Evolutionary conservation across 2,888 invertebrate genomes (phyloP).

Genomic region (Epistrophe eligans): DNA sequence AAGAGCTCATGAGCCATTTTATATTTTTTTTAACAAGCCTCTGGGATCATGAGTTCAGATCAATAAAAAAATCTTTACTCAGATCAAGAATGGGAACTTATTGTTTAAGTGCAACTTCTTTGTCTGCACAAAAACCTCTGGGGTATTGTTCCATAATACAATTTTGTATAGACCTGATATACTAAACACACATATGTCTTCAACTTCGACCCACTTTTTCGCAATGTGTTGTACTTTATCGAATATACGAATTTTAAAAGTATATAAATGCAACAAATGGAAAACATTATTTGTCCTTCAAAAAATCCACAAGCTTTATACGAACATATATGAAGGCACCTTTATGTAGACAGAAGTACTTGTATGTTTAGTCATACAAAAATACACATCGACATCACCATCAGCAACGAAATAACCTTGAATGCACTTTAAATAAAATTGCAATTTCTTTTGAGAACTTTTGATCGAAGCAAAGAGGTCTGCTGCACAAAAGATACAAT

Average conservation of each 20-base stretch:
- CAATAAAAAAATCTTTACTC: neutral
- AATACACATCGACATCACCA: neutral
- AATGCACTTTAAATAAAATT: conserved; percentile 67
- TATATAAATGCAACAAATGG: conserved; percentile 38
- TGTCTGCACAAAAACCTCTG: neutral
- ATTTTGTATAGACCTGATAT: neutral
- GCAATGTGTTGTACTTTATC: conserved; percentile 54
- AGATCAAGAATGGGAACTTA: conserved; percentile 17
- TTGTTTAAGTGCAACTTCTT: conserved; percentile 1
- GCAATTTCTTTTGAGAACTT: conserved; percentile 59
- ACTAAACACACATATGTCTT: neutral
- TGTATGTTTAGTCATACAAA: conserved; percentile 1
- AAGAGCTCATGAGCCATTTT: too few relatives aligned
- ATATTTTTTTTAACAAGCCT: too few relatives aligned
- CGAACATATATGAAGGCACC: neutral
- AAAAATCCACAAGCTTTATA: neutral
- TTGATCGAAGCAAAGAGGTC: conserved; percentile 3
- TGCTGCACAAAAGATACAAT: conserved; percentile 4
- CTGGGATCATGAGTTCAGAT: too few relatives aligned
- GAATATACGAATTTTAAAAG: conserved; percentile 12
- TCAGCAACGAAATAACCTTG: conserved; percentile 11
- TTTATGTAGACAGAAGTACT: neutral
- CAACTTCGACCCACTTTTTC: conserved; percentile 48
- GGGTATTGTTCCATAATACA: neutral
- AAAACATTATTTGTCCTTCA: conserved; percentile 13